Base-by-base conservation (phyloP, 2,888 invertebrate genomes). In the Eilema caniola region DNA sequence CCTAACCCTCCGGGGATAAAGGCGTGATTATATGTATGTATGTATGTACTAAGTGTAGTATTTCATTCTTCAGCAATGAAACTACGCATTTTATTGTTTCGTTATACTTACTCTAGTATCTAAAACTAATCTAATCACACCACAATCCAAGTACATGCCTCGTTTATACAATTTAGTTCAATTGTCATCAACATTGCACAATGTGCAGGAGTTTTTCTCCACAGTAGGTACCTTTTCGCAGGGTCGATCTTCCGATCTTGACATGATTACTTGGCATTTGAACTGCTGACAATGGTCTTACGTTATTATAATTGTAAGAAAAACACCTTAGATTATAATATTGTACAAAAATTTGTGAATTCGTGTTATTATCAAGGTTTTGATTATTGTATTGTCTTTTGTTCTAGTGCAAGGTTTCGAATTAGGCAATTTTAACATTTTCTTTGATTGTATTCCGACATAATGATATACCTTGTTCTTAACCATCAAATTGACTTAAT, bases 191-290 rank as follows among this genome's bases (percentile, higher is more conserved):
- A 69, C 69, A 74, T 85, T 78, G 61, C 66, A 75, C 67, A 75
- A 83, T 62, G 59, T 7, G 16, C 62, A 71, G 72, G 70, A 67
- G 23, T 78, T 83, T 80, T 77, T 77, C 37, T 72, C 71, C 66
- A 71, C 67, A 68, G 70, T n/a, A n/a, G n/a, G n/a, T 74, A 77
- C 77, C 79, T 72, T 76, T 70, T 72, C 65, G 70, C 79, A 76
- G 73, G 80, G 75, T 79, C 73, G 71, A 74, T 77, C 77, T 4
- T 72, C 78, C 85, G 85, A 78, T 89, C 88, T 90, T 89, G 88
- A 87, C 89, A 88, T 89, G 77, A 88, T 89, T 88, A 80, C 86
- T 85, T 78, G 75, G 85, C 59, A 70, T 86, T 84, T 83, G 41
- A 66, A 67, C 62, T 56, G 66, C 66, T 79, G 72, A 83, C 76